Percentiles rank a stretch among this genome's conserved stretches.
phyloP scores from a whole-genome alignment of 2,888 invertebrate species.

The Dicycla oo region DNA sequence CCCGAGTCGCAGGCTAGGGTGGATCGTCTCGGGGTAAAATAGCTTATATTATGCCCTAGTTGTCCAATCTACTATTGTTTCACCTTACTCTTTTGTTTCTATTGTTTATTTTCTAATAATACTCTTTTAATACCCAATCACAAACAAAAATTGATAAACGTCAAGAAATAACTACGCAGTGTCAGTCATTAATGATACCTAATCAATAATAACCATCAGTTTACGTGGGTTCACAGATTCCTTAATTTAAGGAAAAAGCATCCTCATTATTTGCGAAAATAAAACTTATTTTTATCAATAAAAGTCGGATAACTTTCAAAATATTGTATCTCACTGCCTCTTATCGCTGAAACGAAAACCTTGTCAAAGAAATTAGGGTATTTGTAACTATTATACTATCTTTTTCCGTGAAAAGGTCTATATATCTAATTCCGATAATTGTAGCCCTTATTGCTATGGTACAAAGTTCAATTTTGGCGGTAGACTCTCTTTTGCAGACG shows the following conservation, averaged over 20 bases:
- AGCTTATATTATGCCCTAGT: too few species aligned
- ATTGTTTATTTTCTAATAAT: neutral
- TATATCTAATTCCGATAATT: constrained; percentile 1
- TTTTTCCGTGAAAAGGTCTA: neutral
- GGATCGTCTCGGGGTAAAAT: too few species aligned
- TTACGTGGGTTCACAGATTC: constrained; percentile 25
- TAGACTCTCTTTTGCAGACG: neutral
- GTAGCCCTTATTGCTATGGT: neutral
- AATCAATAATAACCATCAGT: constrained; percentile 38
- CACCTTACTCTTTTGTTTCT: too few species aligned
- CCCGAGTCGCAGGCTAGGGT: too few species aligned
- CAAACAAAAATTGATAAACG: constrained; percentile 9
- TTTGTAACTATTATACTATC: constrained; percentile 36
- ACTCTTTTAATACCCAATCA: constrained; percentile 13
- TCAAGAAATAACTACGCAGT: constrained; percentile 22
- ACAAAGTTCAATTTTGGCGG: constrained; percentile 12
- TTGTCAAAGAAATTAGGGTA: constrained; percentile 68
- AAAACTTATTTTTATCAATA: constrained; percentile 56
- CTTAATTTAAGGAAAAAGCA: constrained; percentile 44
- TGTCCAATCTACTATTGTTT: too few species aligned
- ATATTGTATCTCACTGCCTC: constrained; percentile 47
- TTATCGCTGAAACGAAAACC: constrained; percentile 65
- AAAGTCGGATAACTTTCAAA: constrained; percentile 59
- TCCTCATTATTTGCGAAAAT: constrained; percentile 44
- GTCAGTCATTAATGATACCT: constrained; percentile 46